These are phyloP conservation scores for Malacoraja senta DNA, from an alignment of 2,797 vertebrate species.

Conservation along the genomic window DNA sequence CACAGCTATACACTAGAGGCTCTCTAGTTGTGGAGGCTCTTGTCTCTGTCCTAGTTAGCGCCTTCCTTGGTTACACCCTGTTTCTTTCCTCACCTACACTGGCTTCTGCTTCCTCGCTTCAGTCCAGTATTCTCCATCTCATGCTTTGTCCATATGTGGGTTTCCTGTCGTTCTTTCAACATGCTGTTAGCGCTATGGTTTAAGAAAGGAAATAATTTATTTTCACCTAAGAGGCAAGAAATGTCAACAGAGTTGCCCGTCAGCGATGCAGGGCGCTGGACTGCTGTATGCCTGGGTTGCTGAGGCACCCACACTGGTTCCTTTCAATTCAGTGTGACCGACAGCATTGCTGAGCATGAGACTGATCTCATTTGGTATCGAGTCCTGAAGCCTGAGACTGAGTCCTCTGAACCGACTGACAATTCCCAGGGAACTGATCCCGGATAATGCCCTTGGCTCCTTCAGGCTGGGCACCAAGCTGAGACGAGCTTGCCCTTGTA, in stretches of 20 bases:
- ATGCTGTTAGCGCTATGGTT: too few species aligned
- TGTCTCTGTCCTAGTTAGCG: not conserved
- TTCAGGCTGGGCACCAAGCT: not conserved
- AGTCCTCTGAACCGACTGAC: slow-evolving; percentile 23
- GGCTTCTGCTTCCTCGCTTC: not conserved
- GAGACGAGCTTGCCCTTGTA: not conserved
- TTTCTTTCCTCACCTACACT: not conserved
- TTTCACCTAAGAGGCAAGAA: not conserved
- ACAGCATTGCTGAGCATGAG: not conserved
- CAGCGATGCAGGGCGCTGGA: too few species aligned
- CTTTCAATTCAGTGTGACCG: not conserved
- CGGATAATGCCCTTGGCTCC: not conserved
- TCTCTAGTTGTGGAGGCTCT: not conserved
- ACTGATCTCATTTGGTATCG: not conserved
- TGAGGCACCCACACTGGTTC: not conserved
- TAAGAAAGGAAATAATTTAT: not conserved
- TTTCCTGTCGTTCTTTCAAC: too few species aligned
- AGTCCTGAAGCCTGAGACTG: not conserved
- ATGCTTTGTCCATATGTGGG: not conserved
- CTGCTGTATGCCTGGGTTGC: not conserved
- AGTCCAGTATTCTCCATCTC: not conserved
- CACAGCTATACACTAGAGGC: too few species aligned
- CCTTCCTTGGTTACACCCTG: not conserved
- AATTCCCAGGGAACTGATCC: not conserved
- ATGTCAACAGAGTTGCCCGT: not conserved